These are phyloP conservation scores for Vanacampus margaritifer DNA, from an alignment of 2,113 vertebrate species.

Conservation along the genomic window DNA sequence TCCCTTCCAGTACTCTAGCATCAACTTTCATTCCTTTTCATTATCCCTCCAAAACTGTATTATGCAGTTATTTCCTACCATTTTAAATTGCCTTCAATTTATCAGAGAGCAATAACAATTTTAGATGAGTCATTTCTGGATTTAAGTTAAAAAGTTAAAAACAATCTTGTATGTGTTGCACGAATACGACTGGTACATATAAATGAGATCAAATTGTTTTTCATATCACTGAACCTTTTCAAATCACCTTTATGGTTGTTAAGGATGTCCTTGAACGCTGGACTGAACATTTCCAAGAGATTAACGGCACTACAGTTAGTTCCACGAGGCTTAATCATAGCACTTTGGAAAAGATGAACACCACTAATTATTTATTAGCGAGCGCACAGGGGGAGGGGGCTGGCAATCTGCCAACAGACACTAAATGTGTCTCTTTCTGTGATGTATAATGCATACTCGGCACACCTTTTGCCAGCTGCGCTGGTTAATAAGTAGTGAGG, in stretches of 20 bases:
- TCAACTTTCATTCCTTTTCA: background rate
- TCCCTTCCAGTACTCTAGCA: background rate
- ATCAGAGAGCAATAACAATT: background rate
- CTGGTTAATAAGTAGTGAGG: conserved; percentile 51
- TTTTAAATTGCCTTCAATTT: background rate
- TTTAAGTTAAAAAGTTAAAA: background rate
- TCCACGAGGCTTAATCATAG: conserved; percentile 38
- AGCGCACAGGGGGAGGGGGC: conserved; percentile 6
- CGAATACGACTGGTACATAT: background rate
- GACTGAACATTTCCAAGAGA: conserved; percentile 42
- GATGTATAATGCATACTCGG: conserved; percentile 53
- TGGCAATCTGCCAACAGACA: conserved; percentile 39
- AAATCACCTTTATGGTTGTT: conserved; percentile 10
- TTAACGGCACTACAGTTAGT: conserved; percentile 30
- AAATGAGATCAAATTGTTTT: conserved; percentile 34
- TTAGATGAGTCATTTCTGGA: background rate
- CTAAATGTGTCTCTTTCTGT: conserved; percentile 52
- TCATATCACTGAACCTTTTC: conserved; percentile 8
- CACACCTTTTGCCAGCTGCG: conserved; percentile 40
- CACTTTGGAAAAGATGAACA: conserved; percentile 32
- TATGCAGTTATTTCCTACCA: background rate
- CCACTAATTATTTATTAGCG: conserved; percentile 49
- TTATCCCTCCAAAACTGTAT: background rate
- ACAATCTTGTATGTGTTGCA: background rate
- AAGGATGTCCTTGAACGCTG: conserved; percentile 21